A percentile compares a stretch with the other conserved stretches of the same genome.
phyloP scores from a whole-genome alignment of 2,888 invertebrate species.

The Lamproptera curius region DNA sequence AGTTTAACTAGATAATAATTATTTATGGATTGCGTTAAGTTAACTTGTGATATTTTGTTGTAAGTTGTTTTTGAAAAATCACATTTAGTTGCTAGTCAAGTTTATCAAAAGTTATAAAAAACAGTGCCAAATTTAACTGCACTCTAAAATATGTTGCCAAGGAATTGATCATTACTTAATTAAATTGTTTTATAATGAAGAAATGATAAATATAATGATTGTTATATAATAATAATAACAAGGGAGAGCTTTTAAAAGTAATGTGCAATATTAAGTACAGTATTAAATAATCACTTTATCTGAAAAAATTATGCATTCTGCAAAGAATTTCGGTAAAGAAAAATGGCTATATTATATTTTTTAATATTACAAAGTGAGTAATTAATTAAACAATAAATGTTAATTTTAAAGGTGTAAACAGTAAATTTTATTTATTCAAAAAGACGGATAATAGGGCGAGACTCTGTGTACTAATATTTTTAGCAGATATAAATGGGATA shows the following conservation, averaged over 20 bases:
- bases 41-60: conserved; percentile 24
- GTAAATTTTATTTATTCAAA: conserved; percentile 4
- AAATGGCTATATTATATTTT: too few relatives aligned
- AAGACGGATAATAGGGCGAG: conserved; percentile 1
- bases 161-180: conserved; percentile 43
- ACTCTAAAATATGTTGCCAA: conserved; percentile 41
- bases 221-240: background rate
- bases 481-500: conserved; percentile 13
- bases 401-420: conserved; percentile 2
- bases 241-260: background rate
- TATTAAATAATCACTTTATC: too few relatives aligned
- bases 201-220: background rate
- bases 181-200: background rate
- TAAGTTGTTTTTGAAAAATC: conserved; percentile 31
- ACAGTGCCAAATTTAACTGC: conserved; percentile 65
- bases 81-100: conserved; percentile 53
- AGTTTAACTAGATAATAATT: conserved; percentile 33
- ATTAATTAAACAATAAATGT: background rate
- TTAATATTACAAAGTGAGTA: too few relatives aligned
- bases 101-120: conserved; percentile 38
- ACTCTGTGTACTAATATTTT: conserved; percentile 7
- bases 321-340: too few relatives aligned
- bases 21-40: conserved; percentile 25
- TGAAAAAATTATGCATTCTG: too few relatives aligned
- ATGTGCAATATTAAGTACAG: conserved; percentile 2